Evolutionary conservation across 2,888 invertebrate genomes (phyloP).

Genomic region (Laothoe populi): DNA sequence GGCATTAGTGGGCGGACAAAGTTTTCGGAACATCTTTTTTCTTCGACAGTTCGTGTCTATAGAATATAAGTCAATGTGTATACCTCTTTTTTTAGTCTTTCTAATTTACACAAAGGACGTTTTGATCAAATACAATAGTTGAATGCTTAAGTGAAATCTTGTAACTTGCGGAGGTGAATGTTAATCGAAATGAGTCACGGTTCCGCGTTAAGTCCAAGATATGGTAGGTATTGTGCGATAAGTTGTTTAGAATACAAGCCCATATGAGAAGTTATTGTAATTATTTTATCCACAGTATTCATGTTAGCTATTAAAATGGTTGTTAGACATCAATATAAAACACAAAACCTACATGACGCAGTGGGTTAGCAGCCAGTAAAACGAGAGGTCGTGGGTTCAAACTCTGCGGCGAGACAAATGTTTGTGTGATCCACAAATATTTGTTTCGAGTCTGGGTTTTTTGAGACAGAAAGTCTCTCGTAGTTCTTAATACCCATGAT

Average conservation of each 20-base stretch:
- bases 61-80: too few species aligned
- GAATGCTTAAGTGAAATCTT: conserved; percentile 6
- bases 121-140: neutral
- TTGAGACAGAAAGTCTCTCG: too few species aligned
- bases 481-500: too few species aligned
- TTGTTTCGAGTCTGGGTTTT: too few species aligned
- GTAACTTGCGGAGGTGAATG: conserved; percentile 5
- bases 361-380: neutral
- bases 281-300: neutral
- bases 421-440: too few species aligned
- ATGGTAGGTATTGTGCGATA: conserved; percentile 4
- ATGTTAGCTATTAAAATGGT: neutral
- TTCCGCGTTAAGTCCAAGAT: conserved; percentile 17
- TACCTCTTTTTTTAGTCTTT: too few species aligned
- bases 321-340: neutral
- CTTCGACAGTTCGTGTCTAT: too few species aligned
- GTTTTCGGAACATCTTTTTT: too few species aligned
- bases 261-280: neutral
- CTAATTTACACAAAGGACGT: neutral
- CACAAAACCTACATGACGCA: neutral
- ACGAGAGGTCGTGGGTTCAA: too few species aligned
- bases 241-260: neutral
- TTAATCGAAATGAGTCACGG: conserved; percentile 19
- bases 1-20: too few species aligned
- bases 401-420: too few species aligned